phyloP scores from a whole-genome alignment of 2,113 vertebrate species.

The Heloderma charlesbogerti region DNA sequence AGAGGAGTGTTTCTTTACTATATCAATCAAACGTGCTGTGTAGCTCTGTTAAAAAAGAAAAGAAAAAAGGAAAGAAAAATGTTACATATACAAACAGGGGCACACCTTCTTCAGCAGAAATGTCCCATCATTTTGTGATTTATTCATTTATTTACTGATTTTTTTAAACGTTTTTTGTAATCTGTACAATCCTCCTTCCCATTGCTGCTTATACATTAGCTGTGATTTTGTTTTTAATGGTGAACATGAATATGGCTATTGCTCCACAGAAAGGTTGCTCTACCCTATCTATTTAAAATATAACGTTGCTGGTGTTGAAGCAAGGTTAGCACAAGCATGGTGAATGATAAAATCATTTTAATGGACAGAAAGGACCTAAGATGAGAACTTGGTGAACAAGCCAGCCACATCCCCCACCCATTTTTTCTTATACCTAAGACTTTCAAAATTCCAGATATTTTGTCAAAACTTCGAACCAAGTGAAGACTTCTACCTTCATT shows the following conservation, averaged over 20 bases:
- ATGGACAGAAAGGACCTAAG: neutral
- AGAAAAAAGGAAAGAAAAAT: no score
- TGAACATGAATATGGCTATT: neutral
- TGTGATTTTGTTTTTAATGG: neutral
- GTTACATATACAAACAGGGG: neutral
- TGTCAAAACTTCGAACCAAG: conserved; percentile 8
- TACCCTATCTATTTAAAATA: neutral
- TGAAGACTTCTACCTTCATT: conserved; percentile 10
- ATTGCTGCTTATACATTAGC: neutral
- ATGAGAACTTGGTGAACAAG: neutral
- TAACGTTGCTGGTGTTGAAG: neutral
- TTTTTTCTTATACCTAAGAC: neutral
- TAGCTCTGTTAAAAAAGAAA: neutral
- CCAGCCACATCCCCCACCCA: neutral
- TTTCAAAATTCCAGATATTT: neutral
- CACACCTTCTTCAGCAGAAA: neutral
- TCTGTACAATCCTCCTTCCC: neutral
- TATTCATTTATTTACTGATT: neutral
- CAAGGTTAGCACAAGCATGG: neutral
- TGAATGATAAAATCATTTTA: neutral
- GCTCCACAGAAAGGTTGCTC: neutral
- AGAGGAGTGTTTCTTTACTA: neutral
- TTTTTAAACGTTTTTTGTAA: neutral
- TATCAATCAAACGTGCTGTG: neutral
- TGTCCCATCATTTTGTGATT: neutral